These are phyloP conservation scores for Papilio machaon DNA, from an alignment of 1,140 invertebrate species.

Conservation along the genomic window DNA sequence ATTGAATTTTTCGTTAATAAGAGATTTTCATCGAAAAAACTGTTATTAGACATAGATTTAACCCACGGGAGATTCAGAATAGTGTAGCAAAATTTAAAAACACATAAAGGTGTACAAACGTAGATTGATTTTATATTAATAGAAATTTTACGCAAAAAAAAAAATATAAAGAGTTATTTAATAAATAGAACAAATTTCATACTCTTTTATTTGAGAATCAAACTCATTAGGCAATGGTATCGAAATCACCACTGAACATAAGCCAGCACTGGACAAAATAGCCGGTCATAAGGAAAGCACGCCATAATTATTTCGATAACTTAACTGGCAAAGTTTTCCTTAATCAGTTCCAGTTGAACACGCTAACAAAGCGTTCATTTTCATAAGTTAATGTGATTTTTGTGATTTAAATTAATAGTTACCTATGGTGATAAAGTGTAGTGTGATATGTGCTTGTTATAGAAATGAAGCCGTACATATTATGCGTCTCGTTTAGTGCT, in stretches of 20 bases:
- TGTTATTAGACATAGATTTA: too few species aligned
- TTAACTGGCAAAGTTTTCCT: slow-evolving; percentile 28
- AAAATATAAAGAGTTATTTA: too few species aligned
- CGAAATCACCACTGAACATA: not conserved
- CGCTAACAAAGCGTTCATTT: slow-evolving; percentile 11
- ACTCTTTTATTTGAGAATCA: not conserved
- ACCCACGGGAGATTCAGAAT: too few species aligned
- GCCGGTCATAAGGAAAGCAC: slow-evolving; percentile 26
- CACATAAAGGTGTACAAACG: too few species aligned
- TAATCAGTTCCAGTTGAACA: slow-evolving; percentile 32
- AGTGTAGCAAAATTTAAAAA: too few species aligned
- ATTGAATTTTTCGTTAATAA: not conserved
- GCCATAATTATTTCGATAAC: slow-evolving; percentile 30
- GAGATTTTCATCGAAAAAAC: not conserved
- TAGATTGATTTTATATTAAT: too few species aligned
- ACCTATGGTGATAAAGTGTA: not conserved
- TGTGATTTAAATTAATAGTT: not conserved
- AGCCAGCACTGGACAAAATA: not conserved
- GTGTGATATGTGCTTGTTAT: not conserved
- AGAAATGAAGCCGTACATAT: too few species aligned
- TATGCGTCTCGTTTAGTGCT: too few species aligned
- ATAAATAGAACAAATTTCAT: not conserved
- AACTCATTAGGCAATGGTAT: not conserved
- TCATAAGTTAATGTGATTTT: not conserved
- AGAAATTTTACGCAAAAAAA: too few species aligned